Evolutionary conservation across 2,797 vertebrate species (phyloP), one percentile per base, ranked within the genome.

Genomic region (Sparus aurata): DNA sequence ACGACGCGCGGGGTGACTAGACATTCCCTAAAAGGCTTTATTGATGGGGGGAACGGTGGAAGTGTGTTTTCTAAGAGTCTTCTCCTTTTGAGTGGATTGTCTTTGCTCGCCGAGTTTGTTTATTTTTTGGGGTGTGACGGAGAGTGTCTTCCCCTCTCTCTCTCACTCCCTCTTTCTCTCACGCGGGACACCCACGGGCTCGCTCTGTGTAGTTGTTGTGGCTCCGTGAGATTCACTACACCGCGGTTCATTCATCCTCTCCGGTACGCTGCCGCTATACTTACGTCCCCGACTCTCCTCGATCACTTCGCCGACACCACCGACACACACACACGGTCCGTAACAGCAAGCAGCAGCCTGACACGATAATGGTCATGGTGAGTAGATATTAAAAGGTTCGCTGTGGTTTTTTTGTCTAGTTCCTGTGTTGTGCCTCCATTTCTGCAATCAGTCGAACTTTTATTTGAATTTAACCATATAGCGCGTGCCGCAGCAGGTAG

Each of bases 321-420:
- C 34, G 34, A 8, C 34, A 34, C 27, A 4, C 34, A 34, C 34
- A 34, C 34, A 54, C 61, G 64, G 49, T 45, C 76, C 38, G 5
- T 47, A 34, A 55, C 75, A 66, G 65, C 73, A 9, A 18, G 34
- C 34, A 34, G 34, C 95, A 94, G 92, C 91, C 94, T 92, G 94
- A 94, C 93, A 96, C 96, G 86, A 98, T 96, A 97, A 99, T 98
- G 97, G 98, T 98, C 96, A 98, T 99, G 98, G 97, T 99, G 97
- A 98, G 97, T 98, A 96, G 61, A 52, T n/a, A 10, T 7, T 23
- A 2, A 5, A 6, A n/a, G 18, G 38, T 34, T 34, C 22, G 16
- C 20, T n/a, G n/a, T n/a, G n/a, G n/a, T 30, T 30, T 30, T 34
- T 34, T 34, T 34, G 34, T 34, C 7, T 34, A 34, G 34, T 34